Conservation (phyloP, 2,113 vertebrate genomes). For the Cnemophilus loriae region DNA sequence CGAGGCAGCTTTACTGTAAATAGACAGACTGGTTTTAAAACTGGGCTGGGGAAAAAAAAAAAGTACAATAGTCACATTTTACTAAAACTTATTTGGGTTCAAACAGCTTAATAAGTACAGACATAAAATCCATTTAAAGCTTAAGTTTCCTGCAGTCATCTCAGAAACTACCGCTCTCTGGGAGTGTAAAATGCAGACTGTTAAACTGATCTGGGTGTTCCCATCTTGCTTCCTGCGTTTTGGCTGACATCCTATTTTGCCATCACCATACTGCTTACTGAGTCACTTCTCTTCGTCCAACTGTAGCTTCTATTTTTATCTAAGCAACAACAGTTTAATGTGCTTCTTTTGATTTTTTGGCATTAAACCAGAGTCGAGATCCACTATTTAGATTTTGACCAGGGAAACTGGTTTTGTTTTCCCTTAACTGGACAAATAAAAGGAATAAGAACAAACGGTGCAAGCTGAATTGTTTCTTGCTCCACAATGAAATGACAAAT, state of each 20-base stretch:
- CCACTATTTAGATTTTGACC: not conserved
- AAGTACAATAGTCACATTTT: not conserved
- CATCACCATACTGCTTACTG: constrained; percentile 42
- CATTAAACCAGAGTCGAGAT: not conserved
- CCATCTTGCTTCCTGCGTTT: constrained; percentile 48
- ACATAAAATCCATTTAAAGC: not conserved
- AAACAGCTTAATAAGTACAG: not conserved
- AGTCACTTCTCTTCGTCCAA: constrained; percentile 42
- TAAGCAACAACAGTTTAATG: constrained; percentile 5
- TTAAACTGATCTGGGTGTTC: constrained; percentile 54
- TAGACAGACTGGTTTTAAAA: not conserved
- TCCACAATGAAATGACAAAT: not conserved
- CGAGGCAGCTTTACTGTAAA: not conserved
- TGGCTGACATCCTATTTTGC: constrained; percentile 53
- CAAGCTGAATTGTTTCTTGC: not conserved
- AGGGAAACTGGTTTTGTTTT: not conserved
- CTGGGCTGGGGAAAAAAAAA: not conserved
- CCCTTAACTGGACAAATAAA: not conserved
- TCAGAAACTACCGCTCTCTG: not conserved
- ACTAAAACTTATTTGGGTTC: not conserved
- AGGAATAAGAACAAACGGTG: not conserved
- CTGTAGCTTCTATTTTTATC: constrained; percentile 54
- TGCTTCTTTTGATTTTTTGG: not conserved
- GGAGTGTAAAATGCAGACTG: not conserved
- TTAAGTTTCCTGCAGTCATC: not conserved